phyloP scores from a whole-genome alignment of 2,797 vertebrate species.

The Morus bassanus region DNA sequence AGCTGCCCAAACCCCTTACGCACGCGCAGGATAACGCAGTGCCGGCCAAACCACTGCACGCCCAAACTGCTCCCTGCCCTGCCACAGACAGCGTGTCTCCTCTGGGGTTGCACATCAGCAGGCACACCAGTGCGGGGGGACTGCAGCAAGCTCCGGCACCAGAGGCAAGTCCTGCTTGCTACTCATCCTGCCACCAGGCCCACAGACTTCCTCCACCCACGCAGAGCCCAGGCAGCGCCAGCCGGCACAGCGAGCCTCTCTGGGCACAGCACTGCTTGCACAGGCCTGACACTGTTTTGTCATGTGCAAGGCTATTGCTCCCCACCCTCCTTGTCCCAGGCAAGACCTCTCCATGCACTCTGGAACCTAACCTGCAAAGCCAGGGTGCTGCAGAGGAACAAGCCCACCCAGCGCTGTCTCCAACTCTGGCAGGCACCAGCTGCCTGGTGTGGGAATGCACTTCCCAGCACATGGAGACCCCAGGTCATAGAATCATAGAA shows the following conservation, averaged over 20 bases:
- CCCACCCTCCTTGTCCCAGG: background rate
- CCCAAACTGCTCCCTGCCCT: background rate
- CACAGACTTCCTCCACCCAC: background rate
- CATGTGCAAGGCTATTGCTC: background rate
- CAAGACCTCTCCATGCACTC: background rate
- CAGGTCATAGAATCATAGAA: background rate
- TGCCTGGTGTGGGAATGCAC: background rate
- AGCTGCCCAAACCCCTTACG: background rate
- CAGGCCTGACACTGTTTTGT: background rate
- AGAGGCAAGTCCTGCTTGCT: background rate
- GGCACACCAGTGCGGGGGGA: rapidly evolving
- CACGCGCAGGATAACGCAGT: background rate
- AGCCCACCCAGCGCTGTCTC: background rate
- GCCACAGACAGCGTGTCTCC: background rate
- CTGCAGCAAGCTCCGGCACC: background rate
- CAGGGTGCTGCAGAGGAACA: background rate
- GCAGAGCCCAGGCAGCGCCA: background rate
- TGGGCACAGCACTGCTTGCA: background rate
- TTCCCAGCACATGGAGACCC: background rate
- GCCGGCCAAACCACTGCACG: background rate
- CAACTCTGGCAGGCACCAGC: background rate
- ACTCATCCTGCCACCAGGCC: background rate
- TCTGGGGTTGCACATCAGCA: background rate
- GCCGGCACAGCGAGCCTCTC: rapidly evolving
- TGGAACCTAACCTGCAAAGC: background rate